These are phyloP conservation scores for Protosalanx chinensis DNA, from an alignment of 2,797 vertebrate genomes.

Conservation along the genomic window DNA sequence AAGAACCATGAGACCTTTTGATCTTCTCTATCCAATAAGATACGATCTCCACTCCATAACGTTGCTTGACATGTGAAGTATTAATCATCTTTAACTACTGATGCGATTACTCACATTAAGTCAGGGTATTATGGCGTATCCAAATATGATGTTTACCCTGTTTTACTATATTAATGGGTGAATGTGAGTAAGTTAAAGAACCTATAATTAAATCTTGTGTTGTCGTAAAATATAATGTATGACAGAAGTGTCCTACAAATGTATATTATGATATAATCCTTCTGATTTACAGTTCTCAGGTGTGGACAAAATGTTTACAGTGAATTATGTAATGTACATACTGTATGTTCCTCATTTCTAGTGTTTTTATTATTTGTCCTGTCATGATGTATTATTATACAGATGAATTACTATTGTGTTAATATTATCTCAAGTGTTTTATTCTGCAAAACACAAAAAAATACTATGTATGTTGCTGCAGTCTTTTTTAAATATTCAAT, in stretches of 20 bases:
- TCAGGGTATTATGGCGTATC: neutral
- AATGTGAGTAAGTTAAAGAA: constrained; percentile 32
- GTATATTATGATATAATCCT: constrained; percentile 30
- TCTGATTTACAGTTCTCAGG: constrained; percentile 53
- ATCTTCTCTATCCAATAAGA: neutral
- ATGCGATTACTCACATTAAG: no score
- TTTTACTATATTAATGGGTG: constrained; percentile 20
- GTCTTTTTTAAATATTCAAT: constrained; percentile 35
- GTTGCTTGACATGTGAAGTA: neutral
- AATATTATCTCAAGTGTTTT: constrained; percentile 10
- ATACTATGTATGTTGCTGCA: constrained; percentile 13
- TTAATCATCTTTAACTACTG: no score
- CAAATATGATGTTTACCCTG: constrained; percentile 24
- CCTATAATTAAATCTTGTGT: constrained; percentile 44
- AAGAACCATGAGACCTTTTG: neutral
- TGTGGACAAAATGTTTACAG: constrained; percentile 63
- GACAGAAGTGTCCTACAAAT: constrained; percentile 16
- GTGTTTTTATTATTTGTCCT: constrained; percentile 35
- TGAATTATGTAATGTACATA: constrained; percentile 34
- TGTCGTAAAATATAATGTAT: constrained; percentile 45
- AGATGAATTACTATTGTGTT: constrained; percentile 9
- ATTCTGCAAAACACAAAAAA: constrained; percentile 17
- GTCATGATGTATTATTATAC: constrained; percentile 25
- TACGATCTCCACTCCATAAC: neutral
- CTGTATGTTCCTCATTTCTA: constrained; percentile 30